Evolutionary conservation across 2,888 invertebrate genomes (phyloP).

Genomic region (Lycophotia porphyrea): DNA sequence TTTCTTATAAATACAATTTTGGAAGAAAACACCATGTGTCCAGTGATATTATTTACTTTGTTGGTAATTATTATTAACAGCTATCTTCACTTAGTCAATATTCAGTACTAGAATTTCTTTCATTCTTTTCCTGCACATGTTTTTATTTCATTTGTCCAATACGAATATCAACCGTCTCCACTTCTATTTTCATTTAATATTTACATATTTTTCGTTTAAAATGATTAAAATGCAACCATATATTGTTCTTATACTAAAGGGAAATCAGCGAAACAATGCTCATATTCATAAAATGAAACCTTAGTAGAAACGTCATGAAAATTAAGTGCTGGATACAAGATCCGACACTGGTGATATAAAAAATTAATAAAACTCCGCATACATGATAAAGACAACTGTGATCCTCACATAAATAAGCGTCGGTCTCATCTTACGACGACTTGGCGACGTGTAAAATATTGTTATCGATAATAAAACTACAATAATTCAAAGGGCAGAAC

Average conservation of each 20-base stretch:
- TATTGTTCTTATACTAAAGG: conserved; percentile 3
- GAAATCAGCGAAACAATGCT: conserved; percentile 52
- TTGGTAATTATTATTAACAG: neutral
- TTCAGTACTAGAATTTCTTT: neutral
- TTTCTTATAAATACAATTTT: conserved; percentile 2
- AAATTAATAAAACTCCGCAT: conserved; percentile 71
- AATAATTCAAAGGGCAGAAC: conserved; percentile 79
- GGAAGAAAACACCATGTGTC: neutral
- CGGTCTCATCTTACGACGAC: conserved; percentile 81
- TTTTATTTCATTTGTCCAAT: neutral
- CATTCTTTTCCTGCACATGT: neutral
- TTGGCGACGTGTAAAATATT: conserved; percentile 89
- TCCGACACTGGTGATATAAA: conserved; percentile 70
- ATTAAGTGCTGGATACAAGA: conserved; percentile 74
- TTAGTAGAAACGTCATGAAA: conserved; percentile 64
- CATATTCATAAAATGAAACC: conserved; percentile 62
- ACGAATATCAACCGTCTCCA: neutral
- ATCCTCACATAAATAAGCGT: conserved; percentile 80
- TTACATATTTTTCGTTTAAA: neutral
- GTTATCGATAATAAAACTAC: conserved; percentile 86
- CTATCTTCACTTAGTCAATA: neutral
- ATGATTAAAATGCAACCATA: neutral
- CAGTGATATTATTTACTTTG: neutral
- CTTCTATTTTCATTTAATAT: neutral
- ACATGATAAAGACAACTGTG: conserved; percentile 76